Percentiles rank a stretch among this genome's conserved stretches.
These are phyloP conservation scores for Tribolium castaneum DNA, from an alignment of 1,140 invertebrate genomes.

Conservation along the genomic window DNA sequence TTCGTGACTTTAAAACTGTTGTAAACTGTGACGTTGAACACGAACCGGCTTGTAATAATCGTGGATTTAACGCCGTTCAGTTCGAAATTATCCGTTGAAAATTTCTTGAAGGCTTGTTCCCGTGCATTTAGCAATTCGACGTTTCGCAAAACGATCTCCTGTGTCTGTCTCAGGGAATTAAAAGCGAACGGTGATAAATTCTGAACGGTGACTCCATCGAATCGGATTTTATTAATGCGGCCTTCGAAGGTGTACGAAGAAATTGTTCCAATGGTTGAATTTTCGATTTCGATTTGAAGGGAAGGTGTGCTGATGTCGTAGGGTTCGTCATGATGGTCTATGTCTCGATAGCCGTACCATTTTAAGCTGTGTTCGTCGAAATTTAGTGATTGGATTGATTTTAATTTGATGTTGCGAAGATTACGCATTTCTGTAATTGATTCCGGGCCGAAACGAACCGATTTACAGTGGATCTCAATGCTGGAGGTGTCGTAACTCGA, in stretches of 20 bases:
- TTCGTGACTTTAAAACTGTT: constrained; percentile 74
- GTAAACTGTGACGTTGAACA: constrained; percentile 78
- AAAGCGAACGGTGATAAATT: constrained; percentile 78
- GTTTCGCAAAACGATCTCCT: constrained; percentile 68
- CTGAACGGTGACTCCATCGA: constrained; percentile 72
- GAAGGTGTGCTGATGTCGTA: constrained; percentile 55
- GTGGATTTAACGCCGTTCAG: constrained; percentile 68
- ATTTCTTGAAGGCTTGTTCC: constrained; percentile 82
- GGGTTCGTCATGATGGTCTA: constrained; percentile 47
- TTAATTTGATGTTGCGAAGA: constrained; percentile 55
- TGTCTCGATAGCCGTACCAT: constrained; percentile 56
- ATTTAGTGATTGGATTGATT: constrained; percentile 51
- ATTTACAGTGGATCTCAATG: constrained; percentile 57
- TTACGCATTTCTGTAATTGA: constrained; percentile 55
- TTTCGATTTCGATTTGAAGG: constrained; percentile 54
- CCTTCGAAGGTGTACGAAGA: constrained; percentile 72
- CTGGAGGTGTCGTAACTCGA: constrained; percentile 50
- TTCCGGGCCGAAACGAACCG: constrained; percentile 54
- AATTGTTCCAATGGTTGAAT: constrained; percentile 50
- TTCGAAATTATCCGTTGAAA: constrained; percentile 73
- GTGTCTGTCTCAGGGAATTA: constrained; percentile 72
- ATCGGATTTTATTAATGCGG: constrained; percentile 74
- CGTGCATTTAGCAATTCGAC: constrained; percentile 71
- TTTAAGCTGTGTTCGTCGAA: constrained; percentile 56
- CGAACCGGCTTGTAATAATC: constrained; percentile 73